Base-by-base conservation (phyloP, 1,140 invertebrate species). In the Arctopsyche grandis region DNA sequence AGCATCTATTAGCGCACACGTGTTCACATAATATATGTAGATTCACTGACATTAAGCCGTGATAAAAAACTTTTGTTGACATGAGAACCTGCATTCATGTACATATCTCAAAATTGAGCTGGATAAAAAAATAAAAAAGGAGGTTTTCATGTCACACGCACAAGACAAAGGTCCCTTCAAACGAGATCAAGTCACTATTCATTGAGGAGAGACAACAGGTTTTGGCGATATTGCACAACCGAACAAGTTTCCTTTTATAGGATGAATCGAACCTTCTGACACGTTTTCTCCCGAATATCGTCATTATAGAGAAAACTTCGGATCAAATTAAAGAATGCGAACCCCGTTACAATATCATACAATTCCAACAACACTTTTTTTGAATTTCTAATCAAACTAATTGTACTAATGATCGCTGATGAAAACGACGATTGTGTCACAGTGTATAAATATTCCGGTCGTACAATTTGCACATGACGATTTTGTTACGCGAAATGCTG, bases 401-500 rank as follows among this genome's bases (percentile, higher is more conserved):
- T n/a, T 69, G 24, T 26, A 69, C 24, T 69, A 43, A 43, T 43
- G 14, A 24, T 4, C 66, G 26, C 12, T 29, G 21, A 69, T 16
- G 22, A 69, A 69, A 60, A 21, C 21, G 21, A 9, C 7, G 5
- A 69, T 43, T 69, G 29, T 69, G 66, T 38, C 66, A 69, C 29
- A 69, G 66, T 22, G 16, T 16, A 60, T 19, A 19, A 60, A 26
- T 69, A 69, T 69, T 69, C 14, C 66, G n/a, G 66, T 69, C 66
- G 9, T 14, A 69, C 66, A 69, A 69, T 43, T 69, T 69, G 24
- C 56, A 60, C 56, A 60, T 60, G 56, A 60, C 56, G 16, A 69
- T 69, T 69, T 69, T 43, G 66, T 69, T 69, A 69, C 29, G 66
- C 66, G 9, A 24, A 69, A 29, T 69, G 66, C 66, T 14, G 66